These are phyloP conservation scores for Anarhynchus alexandrinus DNA, from an alignment of 2,113 vertebrate species.

Conservation along the genomic window DNA sequence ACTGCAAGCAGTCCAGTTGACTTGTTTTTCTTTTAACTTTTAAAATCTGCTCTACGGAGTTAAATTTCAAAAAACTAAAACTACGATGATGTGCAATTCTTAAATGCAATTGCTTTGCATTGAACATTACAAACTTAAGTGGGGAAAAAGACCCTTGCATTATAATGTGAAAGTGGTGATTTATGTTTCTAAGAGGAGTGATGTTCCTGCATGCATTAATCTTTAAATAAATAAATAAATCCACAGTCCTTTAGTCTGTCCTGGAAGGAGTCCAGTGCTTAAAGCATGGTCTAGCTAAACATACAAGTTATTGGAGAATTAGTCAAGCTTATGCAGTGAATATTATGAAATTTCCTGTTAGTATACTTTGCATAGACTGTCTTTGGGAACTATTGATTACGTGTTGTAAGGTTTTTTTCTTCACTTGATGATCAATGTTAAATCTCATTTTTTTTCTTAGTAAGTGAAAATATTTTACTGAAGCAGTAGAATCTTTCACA, in stretches of 20 bases:
- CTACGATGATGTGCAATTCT: not conserved
- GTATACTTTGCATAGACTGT: not conserved
- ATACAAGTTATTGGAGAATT: not conserved
- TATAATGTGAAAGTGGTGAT: not conserved
- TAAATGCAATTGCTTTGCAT: not conserved
- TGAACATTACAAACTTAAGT: not conserved
- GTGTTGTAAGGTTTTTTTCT: not conserved
- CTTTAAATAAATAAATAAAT: not conserved
- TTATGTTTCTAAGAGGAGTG: not conserved
- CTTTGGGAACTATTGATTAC: not conserved
- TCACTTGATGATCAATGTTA: not conserved
- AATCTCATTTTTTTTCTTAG: not conserved
- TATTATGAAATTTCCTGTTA: not conserved
- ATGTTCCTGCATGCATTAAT: not conserved
- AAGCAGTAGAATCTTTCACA: not conserved
- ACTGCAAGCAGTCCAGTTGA: not conserved
- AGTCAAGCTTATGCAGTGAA: not conserved
- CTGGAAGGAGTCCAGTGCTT: slow-evolving; percentile 14
- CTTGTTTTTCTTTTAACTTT: not conserved
- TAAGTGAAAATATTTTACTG: not conserved
- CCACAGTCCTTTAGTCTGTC: not conserved
- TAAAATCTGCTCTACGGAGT: not conserved
- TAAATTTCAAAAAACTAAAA: not conserved
- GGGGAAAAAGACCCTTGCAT: not conserved
- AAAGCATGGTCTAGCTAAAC: not conserved